Conservation (phyloP, 2,888 invertebrate genomes). For the Lobophora halterata region DNA sequence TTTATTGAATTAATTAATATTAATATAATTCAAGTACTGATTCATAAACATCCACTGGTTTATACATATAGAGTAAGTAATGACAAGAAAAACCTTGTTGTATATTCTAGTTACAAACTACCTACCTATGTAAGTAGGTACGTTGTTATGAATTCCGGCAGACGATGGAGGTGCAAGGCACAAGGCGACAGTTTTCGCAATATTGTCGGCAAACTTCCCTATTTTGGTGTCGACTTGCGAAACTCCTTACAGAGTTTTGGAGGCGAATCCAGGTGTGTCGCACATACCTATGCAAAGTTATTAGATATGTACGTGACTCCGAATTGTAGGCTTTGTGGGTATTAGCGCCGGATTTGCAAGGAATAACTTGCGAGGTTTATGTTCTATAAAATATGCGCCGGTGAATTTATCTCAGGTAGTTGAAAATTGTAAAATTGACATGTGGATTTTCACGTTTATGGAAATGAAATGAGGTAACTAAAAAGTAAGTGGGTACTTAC, state of each 20-base stretch:
- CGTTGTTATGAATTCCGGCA: slow-evolving; percentile 28
- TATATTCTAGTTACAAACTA: too few relatives aligned
- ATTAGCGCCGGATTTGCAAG: slow-evolving; percentile 65
- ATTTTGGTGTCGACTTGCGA: slow-evolving; percentile 76
- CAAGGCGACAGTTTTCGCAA: slow-evolving; percentile 63
- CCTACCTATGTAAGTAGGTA: background rate
- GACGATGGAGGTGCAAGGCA: slow-evolving; percentile 36
- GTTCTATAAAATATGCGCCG: slow-evolving; percentile 28
- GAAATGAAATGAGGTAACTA: too few relatives aligned
- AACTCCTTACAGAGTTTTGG: slow-evolving; percentile 60
- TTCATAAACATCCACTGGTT: too few relatives aligned
- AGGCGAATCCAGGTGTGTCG: slow-evolving; percentile 57
- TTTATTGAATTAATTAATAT: too few relatives aligned
- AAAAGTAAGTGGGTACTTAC: too few relatives aligned
- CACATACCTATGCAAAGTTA: slow-evolving; percentile 31
- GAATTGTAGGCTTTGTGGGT: slow-evolving; percentile 65
- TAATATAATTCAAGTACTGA: too few relatives aligned
- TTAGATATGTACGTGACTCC: slow-evolving; percentile 53
- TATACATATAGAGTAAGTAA: too few relatives aligned
- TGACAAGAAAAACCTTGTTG: too few relatives aligned
- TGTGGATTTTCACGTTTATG: background rate
- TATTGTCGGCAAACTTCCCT: slow-evolving; percentile 72
- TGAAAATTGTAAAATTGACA: slow-evolving; percentile 4
- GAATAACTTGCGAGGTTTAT: slow-evolving; percentile 49
- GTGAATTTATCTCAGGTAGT: slow-evolving; percentile 18